Percentiles rank a stretch among this genome's conserved stretches.
phyloP scores from a whole-genome alignment of 2,888 invertebrate genomes.

The Zygaena filipendulae region DNA sequence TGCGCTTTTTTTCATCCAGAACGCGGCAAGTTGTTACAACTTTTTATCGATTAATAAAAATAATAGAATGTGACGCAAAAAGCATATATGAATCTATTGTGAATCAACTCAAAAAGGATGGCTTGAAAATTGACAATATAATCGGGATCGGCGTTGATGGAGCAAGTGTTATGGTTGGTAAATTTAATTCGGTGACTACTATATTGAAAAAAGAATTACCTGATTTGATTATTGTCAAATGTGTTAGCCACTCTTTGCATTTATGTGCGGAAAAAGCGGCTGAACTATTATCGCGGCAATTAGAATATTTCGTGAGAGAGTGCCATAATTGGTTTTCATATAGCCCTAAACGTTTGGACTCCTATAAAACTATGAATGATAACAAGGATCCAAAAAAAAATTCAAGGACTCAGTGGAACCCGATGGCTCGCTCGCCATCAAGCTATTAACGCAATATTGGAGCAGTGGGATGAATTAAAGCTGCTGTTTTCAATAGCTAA shows the following conservation, averaged over 20 bases:
- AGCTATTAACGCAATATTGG: conserved; percentile 19
- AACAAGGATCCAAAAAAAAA: conserved; percentile 16
- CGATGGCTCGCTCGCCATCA: conserved; percentile 17
- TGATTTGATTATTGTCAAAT: conserved; percentile 11
- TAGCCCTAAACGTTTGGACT: conserved; percentile 18
- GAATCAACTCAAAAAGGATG: conserved; percentile 14
- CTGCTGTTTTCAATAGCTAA: conserved; percentile 20
- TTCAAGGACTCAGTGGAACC: conserved; percentile 18
- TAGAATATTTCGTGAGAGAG: conserved; percentile 20
- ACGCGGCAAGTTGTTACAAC: conserved; percentile 16
- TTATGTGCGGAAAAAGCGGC: conserved; percentile 13
- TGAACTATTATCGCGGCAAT: conserved; percentile 12
- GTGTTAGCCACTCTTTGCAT: conserved; percentile 14
- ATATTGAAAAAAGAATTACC: conserved; percentile 14
- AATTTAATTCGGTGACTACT: conserved; percentile 13
- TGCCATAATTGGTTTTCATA: conserved; percentile 21
- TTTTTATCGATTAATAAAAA: conserved; percentile 16
- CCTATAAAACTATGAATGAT: conserved; percentile 18
- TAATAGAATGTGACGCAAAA: conserved; percentile 13
- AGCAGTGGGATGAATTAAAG: conserved; percentile 24
- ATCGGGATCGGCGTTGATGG: conserved; percentile 20
- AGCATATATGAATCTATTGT: conserved; percentile 4
- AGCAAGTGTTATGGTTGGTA: conserved; percentile 20
- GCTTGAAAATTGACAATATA: conserved; percentile 6
- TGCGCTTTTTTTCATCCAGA: conserved; percentile 15